These are phyloP conservation scores for Magallana gigas DNA, from an alignment of 1,140 invertebrate genomes.

Conservation along the genomic window DNA sequence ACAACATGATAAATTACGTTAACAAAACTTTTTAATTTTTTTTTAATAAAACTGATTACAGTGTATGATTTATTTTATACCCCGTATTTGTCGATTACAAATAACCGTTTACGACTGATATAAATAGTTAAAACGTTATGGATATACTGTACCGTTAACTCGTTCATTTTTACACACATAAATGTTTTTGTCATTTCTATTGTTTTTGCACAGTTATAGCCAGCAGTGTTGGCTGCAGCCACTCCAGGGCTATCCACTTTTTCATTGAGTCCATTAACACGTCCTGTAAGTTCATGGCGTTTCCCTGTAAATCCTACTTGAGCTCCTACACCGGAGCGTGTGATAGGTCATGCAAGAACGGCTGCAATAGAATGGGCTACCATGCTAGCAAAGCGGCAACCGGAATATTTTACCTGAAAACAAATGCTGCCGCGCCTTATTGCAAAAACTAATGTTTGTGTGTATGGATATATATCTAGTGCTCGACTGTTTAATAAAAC, in stretches of 20 bases:
- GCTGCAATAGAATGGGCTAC: constrained; percentile 91
- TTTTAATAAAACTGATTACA: too few relatives aligned
- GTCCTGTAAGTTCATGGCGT: constrained; percentile 86
- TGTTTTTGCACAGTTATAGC: constrained; percentile 58
- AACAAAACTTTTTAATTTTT: too few relatives aligned
- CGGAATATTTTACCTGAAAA: constrained; percentile 58
- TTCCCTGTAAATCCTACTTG: constrained; percentile 82
- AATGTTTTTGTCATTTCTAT: too few relatives aligned
- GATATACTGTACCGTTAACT: too few relatives aligned
- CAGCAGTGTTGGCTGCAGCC: constrained; percentile 87
- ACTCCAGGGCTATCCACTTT: constrained; percentile 91
- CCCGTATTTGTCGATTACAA: too few relatives aligned
- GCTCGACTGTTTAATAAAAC: too few relatives aligned
- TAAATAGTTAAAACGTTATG: too few relatives aligned
- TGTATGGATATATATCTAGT: too few relatives aligned
- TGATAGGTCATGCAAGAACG: constrained; percentile 86
- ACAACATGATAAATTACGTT: neutral
- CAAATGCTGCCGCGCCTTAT: constrained; percentile 44
- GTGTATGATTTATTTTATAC: too few relatives aligned
- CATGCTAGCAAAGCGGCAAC: constrained; percentile 83
- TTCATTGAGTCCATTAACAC: constrained; percentile 91
- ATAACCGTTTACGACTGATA: too few relatives aligned
- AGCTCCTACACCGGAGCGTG: constrained; percentile 87
- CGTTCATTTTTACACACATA: too few relatives aligned
- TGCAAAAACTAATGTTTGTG: constrained; percentile 33